These are phyloP conservation scores for Rynchops niger DNA, from an alignment of 2,113 vertebrate species.

Conservation along the genomic window DNA sequence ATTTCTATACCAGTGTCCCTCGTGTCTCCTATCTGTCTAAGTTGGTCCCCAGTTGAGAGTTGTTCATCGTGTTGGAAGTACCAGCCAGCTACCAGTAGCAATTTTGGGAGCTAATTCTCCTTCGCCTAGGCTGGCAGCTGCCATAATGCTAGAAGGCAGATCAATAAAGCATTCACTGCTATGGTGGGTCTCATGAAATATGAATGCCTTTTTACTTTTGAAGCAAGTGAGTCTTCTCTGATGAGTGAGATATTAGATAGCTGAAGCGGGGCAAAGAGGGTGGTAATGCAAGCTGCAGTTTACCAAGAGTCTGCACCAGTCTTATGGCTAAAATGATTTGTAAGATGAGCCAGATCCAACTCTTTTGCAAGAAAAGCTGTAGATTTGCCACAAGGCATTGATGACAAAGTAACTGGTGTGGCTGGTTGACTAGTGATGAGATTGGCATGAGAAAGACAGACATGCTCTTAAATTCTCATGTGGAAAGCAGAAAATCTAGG, in stretches of 20 bases:
- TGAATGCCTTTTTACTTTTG: background rate
- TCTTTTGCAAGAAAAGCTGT: background rate
- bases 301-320: background rate
- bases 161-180: background rate
- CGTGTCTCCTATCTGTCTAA: background rate
- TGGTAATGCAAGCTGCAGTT: background rate
- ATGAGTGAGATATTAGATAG: background rate
- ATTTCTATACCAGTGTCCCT: background rate
- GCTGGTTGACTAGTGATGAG: background rate
- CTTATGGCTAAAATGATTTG: background rate
- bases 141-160: background rate
- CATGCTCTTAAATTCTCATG: background rate
- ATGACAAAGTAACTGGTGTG: background rate
- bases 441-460: background rate
- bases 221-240: background rate
- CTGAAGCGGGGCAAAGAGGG: background rate
- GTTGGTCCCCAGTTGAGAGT: background rate
- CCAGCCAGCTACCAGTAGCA: background rate
- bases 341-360: background rate
- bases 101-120: background rate
- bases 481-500: background rate
- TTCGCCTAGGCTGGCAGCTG: background rate
- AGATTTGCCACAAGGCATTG: background rate
- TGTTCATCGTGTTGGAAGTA: background rate
- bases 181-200: background rate